Percentiles rank a stretch among this genome's conserved stretches.
These are phyloP conservation scores for Halichondria panicea DNA, from an alignment of 37 sponge, comb jelly and placozoan genomes.

Conservation along the genomic window DNA sequence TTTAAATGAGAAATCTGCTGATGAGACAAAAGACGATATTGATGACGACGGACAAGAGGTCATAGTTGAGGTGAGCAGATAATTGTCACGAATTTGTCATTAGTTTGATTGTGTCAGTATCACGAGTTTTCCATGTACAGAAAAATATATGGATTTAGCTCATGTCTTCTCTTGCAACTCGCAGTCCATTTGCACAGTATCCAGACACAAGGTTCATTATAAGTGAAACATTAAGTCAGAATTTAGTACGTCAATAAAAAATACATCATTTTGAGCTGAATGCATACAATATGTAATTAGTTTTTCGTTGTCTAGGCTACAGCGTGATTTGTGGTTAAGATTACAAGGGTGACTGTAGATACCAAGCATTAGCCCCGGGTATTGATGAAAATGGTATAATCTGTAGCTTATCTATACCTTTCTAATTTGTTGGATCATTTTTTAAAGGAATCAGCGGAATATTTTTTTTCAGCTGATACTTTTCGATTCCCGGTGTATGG, in stretches of 20 bases:
- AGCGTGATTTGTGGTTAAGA: slow-evolving; percentile 5
- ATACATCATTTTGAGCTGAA: slow-evolving; percentile 31
- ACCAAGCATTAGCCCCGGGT: not conserved
- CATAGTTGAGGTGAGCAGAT: too few species aligned
- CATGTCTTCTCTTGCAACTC: too few species aligned
- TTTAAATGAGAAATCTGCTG: too few species aligned
- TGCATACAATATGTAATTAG: not conserved
- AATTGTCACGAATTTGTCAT: too few species aligned
- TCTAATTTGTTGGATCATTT: slow-evolving; percentile 4
- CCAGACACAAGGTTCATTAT: too few species aligned
- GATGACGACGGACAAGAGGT: too few species aligned
- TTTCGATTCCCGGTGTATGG: too few species aligned
- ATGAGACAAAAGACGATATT: too few species aligned
- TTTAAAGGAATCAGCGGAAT: not conserved
- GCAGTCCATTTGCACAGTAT: too few species aligned
- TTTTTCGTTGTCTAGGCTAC: not conserved
- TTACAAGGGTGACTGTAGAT: not conserved
- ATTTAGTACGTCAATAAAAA: not conserved
- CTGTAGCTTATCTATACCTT: not conserved
- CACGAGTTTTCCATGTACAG: too few species aligned
- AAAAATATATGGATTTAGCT: too few species aligned
- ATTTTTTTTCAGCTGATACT: not conserved
- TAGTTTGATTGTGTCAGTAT: too few species aligned
- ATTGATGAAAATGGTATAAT: not conserved
- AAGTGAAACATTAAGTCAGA: slow-evolving; percentile 5